Evolutionary conservation across 2,113 vertebrate species (phyloP), one percentile per base, ranked within the genome.

Genomic region (Phrynosoma blainvillii): DNA sequence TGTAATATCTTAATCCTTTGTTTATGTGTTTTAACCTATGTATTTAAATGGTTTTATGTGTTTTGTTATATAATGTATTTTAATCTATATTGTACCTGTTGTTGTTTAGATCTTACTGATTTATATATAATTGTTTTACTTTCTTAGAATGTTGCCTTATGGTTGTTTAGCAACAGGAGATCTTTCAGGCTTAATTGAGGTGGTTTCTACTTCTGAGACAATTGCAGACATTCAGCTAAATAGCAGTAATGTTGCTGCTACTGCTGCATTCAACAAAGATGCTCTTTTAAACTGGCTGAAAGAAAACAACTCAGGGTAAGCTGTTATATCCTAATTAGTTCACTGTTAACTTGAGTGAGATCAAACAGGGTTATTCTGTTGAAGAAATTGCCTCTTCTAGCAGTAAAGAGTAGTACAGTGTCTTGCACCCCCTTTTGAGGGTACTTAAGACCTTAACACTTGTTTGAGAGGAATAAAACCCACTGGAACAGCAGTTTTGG

Each of bases 141-240:
- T 96, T 42, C 27, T 47, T 95, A 99, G 99, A 95, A 98, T 99
- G 90, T 96, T 99, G 87, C 99, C 99, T 0, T 99, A 99, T 32
- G 98, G 98, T 88, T 99, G 99, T 91, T 94, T 99, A 92, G 98
- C 99, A 10, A 99, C 99, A 36, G 99, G 99, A 70, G 99, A 99
- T 93, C 98, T 98, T 52, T 96, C 98, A 27, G 99, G 99, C 89
- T 96, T 99, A 92, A 99, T 99, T n/a, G 98, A 99, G 94, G 98
- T 99, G 3, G 98, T 99, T 68, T 98, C 98, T 21, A 97, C 97
- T 0, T 97, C 99, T 52, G 98, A 99, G 91, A 99, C 99, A 11
- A 99, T 99, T 85, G 99, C 99, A 84, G 99, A 99, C 96, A 99
- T 99, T 95, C 99, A 99, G 96, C 97, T 99, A 92, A 99, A 98